Conservation (phyloP, 2,797 vertebrate genomes). For the Jordanella pulchra region DNA sequence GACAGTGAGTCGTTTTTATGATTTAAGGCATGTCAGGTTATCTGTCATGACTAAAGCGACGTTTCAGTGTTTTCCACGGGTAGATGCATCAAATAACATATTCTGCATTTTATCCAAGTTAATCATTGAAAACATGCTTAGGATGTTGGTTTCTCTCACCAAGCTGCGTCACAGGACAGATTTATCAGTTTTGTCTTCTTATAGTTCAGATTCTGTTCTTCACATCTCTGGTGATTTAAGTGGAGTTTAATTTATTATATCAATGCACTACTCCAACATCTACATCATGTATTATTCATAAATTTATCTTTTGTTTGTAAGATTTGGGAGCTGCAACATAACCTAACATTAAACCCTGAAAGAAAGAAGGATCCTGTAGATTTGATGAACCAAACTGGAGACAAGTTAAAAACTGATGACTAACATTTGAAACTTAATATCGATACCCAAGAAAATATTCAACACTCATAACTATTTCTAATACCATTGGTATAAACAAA, state of each 20-base stretch:
- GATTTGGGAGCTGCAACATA: constrained; percentile 37
- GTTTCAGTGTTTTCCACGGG: not conserved
- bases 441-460: too few species aligned
- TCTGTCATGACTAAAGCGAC: not conserved
- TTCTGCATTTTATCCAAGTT: not conserved
- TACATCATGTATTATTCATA: constrained; percentile 11
- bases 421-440: too few species aligned
- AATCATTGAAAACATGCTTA: not conserved
- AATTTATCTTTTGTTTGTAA: not conserved
- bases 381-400: fast-evolving
- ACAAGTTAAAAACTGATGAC: not conserved
- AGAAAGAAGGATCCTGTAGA: not conserved
- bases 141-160: not conserved
- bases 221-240: not conserved
- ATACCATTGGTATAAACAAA: too few species aligned
- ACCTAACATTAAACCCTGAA: not conserved
- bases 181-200: not conserved
- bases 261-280: not conserved
- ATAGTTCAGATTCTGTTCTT: not conserved
- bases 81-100: not conserved
- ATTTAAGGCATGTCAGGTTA: constrained; percentile 31
- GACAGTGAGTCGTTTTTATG: not conserved
- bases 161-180: not conserved
- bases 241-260: not conserved
- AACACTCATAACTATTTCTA: too few species aligned